A percentile compares a stretch with the other conserved stretches of the same genome.
These are phyloP conservation scores for Diadema setosum DNA, from an alignment of 35 echinoderm and acorn worm species.

Conservation along the genomic window DNA sequence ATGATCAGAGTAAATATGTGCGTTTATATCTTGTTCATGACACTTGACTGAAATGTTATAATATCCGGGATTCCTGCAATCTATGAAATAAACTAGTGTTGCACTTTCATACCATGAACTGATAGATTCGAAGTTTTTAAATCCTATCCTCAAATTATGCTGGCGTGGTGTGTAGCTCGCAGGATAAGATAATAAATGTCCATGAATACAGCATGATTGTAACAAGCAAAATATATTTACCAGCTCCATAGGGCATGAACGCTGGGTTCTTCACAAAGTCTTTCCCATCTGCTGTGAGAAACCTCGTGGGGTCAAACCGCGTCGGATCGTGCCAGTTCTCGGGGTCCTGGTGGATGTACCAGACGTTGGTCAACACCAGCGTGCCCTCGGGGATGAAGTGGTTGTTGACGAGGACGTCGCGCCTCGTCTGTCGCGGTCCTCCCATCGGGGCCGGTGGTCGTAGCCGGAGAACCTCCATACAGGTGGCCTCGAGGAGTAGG, in stretches of 20 bases:
- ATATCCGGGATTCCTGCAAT: no score
- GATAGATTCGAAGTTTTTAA: no score
- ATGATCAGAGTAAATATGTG: no score
- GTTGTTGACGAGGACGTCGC: neutral
- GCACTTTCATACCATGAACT: no score
- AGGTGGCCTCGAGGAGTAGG: neutral
- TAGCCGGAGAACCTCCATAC: slow-evolving; percentile 4
- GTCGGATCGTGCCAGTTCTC: neutral
- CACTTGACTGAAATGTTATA: no score
- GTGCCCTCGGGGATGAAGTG: neutral
- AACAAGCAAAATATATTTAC: neutral
- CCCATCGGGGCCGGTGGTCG: slow-evolving; percentile 2
- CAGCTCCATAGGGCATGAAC: slow-evolving; percentile 7
- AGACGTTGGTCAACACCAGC: neutral
- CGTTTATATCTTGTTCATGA: no score
- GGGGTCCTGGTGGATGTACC: neutral
- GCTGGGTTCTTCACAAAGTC: slow-evolving; percentile 6
- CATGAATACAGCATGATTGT: neutral
- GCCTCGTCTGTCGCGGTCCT: neutral
- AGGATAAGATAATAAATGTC: neutral
- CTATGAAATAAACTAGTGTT: no score
- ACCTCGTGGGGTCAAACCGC: neutral
- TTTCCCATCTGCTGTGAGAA: neutral
- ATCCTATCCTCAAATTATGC: no score
- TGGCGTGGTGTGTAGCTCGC: no score